A percentile compares a stretch with the other conserved stretches of the same genome.
phyloP scores from a whole-genome alignment of 2,797 vertebrate genomes.

The Acestrorhynchus altus region DNA sequence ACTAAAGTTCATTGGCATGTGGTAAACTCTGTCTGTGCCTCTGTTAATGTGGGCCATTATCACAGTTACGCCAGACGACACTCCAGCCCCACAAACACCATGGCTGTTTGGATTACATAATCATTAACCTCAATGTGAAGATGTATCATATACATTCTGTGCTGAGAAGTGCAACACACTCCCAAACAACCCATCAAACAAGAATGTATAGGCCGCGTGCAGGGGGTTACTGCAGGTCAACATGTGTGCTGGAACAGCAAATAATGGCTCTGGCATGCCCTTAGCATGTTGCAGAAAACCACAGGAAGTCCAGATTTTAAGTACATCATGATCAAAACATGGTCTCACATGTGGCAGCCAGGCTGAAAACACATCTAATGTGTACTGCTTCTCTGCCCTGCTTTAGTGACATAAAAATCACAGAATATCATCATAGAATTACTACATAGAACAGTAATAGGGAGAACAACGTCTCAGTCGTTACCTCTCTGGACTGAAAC shows the following conservation, averaged over 20 bases:
- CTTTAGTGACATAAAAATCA: background rate
- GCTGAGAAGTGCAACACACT: background rate
- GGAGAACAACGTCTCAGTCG: too few species aligned
- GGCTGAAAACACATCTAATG: background rate
- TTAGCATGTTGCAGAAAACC: background rate
- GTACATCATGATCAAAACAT: background rate
- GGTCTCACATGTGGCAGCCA: background rate
- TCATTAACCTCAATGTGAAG: slow-evolving; percentile 42
- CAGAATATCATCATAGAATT: too few species aligned
- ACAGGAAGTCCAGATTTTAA: background rate
- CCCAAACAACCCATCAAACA: background rate
- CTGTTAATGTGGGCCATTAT: slow-evolving; percentile 31
- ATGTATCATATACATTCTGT: background rate
- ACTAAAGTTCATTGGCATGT: slow-evolving; percentile 46
- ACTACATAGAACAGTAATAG: too few species aligned
- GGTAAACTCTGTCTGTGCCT: slow-evolving; percentile 38
- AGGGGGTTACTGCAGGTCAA: background rate
- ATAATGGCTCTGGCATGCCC: background rate
- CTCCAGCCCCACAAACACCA: slow-evolving; percentile 8
- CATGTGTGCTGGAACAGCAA: background rate
- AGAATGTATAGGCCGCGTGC: background rate
- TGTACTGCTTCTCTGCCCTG: background rate
- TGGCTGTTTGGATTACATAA: slow-evolving; percentile 50
- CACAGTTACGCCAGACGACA: slow-evolving; percentile 20
- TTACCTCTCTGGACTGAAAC: too few species aligned